Evolutionary conservation across 2,888 invertebrate genomes (phyloP).

Genomic region (Stenoptilia bipunctidactyla): DNA sequence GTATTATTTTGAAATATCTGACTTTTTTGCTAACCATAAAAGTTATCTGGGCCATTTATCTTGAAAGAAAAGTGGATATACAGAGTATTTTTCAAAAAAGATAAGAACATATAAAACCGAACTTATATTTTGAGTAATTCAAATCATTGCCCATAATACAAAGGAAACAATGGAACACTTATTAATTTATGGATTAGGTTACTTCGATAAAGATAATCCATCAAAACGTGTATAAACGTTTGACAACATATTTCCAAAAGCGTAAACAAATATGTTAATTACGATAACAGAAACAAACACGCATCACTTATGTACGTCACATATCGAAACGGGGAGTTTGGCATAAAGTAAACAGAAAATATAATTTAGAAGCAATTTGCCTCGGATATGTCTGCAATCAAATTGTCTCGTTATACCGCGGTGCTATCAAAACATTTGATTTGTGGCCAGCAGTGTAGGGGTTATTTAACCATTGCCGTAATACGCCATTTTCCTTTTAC

Average conservation of each 20-base stretch:
- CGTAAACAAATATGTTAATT: conserved; percentile 50
- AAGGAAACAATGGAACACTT: too few species aligned
- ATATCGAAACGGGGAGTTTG: conserved; percentile 59
- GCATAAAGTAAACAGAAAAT: conserved; percentile 71
- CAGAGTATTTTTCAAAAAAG: too few species aligned
- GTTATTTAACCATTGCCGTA: conserved; percentile 47
- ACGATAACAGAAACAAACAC: conserved; percentile 51
- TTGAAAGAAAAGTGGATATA: neutral
- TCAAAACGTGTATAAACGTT: too few species aligned
- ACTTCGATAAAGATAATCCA: too few species aligned
- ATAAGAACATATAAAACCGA: too few species aligned
- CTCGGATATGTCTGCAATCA: conserved; percentile 71
- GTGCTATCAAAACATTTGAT: conserved; percentile 72
- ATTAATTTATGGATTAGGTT: too few species aligned
- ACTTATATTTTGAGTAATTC: too few species aligned
- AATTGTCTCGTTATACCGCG: conserved; percentile 70
- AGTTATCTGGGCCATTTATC: neutral
- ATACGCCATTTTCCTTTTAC: conserved; percentile 13
- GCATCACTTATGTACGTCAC: conserved; percentile 51
- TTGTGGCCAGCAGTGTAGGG: conserved; percentile 57
- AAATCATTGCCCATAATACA: too few species aligned
- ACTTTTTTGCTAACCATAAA: too few species aligned
- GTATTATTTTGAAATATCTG: too few species aligned
- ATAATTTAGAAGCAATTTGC: conserved; percentile 72
- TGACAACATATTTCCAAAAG: too few species aligned